These are phyloP conservation scores for Sarcophaga caerulescens DNA, from an alignment of 2,888 invertebrate genomes.

Conservation along the genomic window DNA sequence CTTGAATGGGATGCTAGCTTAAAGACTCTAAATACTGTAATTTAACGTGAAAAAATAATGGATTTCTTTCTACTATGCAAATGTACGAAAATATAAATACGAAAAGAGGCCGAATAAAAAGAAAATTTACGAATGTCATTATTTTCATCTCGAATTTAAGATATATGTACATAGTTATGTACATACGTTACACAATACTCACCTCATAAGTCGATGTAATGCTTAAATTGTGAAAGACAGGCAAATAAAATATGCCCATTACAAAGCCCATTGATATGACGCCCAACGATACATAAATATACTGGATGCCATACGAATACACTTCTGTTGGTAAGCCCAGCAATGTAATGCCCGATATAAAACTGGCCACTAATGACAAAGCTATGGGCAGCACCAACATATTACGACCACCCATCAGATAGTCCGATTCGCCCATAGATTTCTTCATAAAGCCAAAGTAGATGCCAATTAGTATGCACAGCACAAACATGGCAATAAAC, in stretches of 20 bases:
- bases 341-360: slow-evolving; percentile 89
- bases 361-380: slow-evolving; percentile 91
- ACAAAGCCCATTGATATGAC: slow-evolving; percentile 85
- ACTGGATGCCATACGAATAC: slow-evolving; percentile 91
- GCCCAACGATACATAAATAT: slow-evolving; percentile 85
- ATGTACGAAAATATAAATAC: no score
- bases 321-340: slow-evolving; percentile 91
- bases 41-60: no score
- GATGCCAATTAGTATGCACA: slow-evolving; percentile 88
- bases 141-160: no score
- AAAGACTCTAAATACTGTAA: no score
- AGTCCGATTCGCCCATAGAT: slow-evolving; percentile 85
- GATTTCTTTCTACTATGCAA: no score
- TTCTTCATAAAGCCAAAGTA: slow-evolving; percentile 90
- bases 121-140: no score
- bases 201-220: slow-evolving; percentile 92
- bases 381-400: slow-evolving; percentile 91
- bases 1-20: no score
- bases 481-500: slow-evolving; percentile 85
- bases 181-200: slow-evolving; percentile 69
- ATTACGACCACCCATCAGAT: slow-evolving; percentile 90
- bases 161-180: not conserved
- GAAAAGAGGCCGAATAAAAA: no score
- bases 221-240: slow-evolving; percentile 88
- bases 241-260: slow-evolving; percentile 86